A percentile compares a stretch with the other conserved stretches of the same genome.
Conservation (phyloP, 2,797 vertebrate species). For the Anguilla obscura region DNA sequence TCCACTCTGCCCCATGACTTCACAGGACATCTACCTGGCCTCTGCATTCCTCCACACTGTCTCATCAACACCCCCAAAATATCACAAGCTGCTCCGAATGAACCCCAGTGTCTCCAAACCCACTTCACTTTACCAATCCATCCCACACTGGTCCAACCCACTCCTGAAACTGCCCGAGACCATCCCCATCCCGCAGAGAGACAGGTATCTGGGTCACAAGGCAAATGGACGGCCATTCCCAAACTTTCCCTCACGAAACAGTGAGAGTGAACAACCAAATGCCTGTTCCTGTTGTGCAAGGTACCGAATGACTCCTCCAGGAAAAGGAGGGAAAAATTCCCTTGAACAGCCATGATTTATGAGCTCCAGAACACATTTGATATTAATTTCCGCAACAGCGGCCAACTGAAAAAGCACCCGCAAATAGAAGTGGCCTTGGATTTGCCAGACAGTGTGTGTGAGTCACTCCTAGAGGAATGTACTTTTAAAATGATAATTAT, state of each 20-base stretch:
- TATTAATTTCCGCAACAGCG: constrained; percentile 74
- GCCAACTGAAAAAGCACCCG: constrained; percentile 71
- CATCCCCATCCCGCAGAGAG: background rate
- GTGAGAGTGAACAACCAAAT: constrained; percentile 55
- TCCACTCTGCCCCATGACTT: background rate
- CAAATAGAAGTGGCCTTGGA: constrained; percentile 68
- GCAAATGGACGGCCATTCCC: background rate
- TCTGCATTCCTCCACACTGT: background rate
- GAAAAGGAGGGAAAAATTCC: constrained; percentile 57
- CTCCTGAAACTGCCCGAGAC: background rate
- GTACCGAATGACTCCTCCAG: constrained; percentile 61
- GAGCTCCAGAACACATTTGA: constrained; percentile 71
- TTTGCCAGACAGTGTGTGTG: constrained; percentile 60
- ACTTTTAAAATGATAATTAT: constrained; percentile 57
- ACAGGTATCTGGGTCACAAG: background rate
- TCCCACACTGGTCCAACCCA: background rate
- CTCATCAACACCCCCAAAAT: background rate
- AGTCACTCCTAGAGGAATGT: constrained; percentile 73
- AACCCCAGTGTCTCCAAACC: background rate
- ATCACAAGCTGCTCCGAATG: background rate
- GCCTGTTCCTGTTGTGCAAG: constrained; percentile 58
- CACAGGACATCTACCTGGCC: background rate
- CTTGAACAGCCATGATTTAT: constrained; percentile 73
- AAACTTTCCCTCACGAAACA: background rate
- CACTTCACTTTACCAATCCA: background rate